Evolutionary conservation across 2,888 invertebrate genomes (phyloP).

Genomic region (Piscicola geometra): DNA sequence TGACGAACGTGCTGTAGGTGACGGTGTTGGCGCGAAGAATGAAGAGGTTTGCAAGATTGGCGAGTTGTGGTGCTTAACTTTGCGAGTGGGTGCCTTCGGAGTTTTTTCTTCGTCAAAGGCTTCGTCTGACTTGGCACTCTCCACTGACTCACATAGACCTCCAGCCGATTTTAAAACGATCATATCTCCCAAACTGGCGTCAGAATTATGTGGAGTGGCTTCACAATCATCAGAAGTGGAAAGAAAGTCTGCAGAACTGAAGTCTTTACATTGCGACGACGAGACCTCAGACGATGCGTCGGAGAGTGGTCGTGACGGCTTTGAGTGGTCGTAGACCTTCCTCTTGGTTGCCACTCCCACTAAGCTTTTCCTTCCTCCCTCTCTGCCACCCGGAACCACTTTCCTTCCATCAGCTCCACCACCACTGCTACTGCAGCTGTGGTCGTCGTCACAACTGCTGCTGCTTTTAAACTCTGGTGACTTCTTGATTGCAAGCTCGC

Average conservation of each 20-base stretch:
- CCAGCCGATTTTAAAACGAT: neutral
- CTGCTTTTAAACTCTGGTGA: conserved; percentile 16
- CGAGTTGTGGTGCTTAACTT: neutral
- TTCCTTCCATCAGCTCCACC: neutral
- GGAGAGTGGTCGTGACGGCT: neutral
- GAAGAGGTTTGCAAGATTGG: neutral
- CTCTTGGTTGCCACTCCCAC: neutral
- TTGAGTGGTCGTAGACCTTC: neutral
- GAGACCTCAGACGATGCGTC: neutral
- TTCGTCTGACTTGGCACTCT: neutral
- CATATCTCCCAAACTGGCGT: conserved; percentile 4
- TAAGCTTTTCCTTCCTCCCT: neutral
- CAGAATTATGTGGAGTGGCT: neutral
- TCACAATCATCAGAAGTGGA: neutral
- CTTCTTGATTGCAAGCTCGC: conserved; percentile 13
- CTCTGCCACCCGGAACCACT: neutral
- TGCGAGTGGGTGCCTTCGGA: neutral
- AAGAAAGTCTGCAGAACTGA: conserved; percentile 8
- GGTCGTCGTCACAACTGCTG: conserved; percentile 14
- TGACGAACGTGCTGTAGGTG: neutral
- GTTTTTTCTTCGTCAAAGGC: neutral
- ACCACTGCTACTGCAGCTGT: conserved; percentile 12
- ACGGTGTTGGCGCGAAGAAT: too few species aligned
- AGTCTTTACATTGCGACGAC: conserved; percentile 1
- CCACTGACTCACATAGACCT: too few species aligned